phyloP scores from a whole-genome alignment of 2,888 invertebrate species.

The Scrobipalpa atriplicella region DNA sequence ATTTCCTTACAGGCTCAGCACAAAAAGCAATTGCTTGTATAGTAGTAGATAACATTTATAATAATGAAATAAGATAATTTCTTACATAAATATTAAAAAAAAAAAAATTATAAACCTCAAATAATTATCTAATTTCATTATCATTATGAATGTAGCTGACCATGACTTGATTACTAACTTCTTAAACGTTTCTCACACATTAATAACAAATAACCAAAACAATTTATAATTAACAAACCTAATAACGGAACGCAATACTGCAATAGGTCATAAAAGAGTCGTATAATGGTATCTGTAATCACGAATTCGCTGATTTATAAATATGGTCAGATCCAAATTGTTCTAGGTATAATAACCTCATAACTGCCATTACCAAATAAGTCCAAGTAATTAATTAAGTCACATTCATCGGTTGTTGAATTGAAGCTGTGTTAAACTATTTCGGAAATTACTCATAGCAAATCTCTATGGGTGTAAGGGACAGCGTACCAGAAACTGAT shows the following conservation, averaged over 20 bases:
- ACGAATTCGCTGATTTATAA: conserved; percentile 11
- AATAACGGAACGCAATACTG: conserved; percentile 1
- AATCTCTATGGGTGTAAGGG: too few species aligned
- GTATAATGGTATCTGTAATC: conserved; percentile 15
- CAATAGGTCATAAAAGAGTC: conserved; percentile 21
- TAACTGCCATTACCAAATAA: conserved; percentile 24
- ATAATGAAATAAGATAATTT: too few species aligned
- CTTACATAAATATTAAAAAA: too few species aligned
- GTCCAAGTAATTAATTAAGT: conserved; percentile 11
- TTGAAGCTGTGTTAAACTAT: conserved; percentile 6
- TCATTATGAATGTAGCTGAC: too few species aligned
- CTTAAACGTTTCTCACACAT: neutral
- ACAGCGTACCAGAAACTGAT: too few species aligned
- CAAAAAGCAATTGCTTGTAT: too few species aligned
- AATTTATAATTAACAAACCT: conserved; percentile 6
- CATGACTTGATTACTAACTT: too few species aligned
- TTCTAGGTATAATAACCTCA: conserved; percentile 2
- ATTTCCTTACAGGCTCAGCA: too few species aligned
- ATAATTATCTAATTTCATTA: too few species aligned
- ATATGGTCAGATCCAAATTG: conserved; percentile 22
- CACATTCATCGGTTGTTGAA: conserved; percentile 22
- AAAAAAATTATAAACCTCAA: too few species aligned
- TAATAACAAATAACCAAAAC: conserved; percentile 8
- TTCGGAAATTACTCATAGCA: too few species aligned
- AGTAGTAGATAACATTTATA: too few species aligned